A percentile compares a stretch with the other conserved stretches of the same genome.
phyloP scores from a whole-genome alignment of 2,113 vertebrate genomes.

The Hirundichthys speculiger region DNA sequence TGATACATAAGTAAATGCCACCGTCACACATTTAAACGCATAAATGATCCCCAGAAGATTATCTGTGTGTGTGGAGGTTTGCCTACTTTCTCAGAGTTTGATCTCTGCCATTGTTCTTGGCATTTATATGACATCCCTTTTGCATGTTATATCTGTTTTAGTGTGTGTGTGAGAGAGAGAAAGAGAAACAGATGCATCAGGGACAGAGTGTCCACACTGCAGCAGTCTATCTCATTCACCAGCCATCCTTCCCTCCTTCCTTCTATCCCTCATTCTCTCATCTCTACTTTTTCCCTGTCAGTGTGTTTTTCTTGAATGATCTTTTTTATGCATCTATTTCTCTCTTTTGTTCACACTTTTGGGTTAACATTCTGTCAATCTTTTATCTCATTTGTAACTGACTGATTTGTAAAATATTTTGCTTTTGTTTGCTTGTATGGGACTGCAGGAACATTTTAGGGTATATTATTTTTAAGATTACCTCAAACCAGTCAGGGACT shows the following conservation, averaged over 20 bases:
- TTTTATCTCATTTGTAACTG: too few relatives aligned
- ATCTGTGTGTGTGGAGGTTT: not conserved
- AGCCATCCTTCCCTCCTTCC: conserved; percentile 28
- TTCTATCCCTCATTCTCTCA: conserved; percentile 21
- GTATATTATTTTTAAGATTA: too few relatives aligned
- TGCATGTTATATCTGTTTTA: conserved; percentile 42
- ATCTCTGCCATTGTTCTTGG: conserved; percentile 38
- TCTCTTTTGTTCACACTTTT: too few relatives aligned
- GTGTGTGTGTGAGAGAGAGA: conserved; percentile 20
- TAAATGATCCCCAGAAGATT: not conserved
- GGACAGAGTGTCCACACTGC: conserved; percentile 72
- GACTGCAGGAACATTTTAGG: too few relatives aligned
- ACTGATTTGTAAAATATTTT: too few relatives aligned
- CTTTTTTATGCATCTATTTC: not conserved
- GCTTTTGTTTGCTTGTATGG: too few relatives aligned
- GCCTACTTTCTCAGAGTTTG: conserved; percentile 20
- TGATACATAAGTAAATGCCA: not conserved
- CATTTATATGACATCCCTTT: conserved; percentile 44
- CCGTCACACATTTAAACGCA: not conserved
- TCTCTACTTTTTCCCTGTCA: conserved; percentile 7
- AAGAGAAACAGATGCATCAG: conserved; percentile 33
- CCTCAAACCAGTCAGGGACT: too few relatives aligned
- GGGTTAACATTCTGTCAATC: too few relatives aligned
- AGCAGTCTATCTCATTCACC: conserved; percentile 48
- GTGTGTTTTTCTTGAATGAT: conserved; percentile 50